Conservation (phyloP, 1,140 invertebrate genomes). For the Achatina immaculata region DNA sequence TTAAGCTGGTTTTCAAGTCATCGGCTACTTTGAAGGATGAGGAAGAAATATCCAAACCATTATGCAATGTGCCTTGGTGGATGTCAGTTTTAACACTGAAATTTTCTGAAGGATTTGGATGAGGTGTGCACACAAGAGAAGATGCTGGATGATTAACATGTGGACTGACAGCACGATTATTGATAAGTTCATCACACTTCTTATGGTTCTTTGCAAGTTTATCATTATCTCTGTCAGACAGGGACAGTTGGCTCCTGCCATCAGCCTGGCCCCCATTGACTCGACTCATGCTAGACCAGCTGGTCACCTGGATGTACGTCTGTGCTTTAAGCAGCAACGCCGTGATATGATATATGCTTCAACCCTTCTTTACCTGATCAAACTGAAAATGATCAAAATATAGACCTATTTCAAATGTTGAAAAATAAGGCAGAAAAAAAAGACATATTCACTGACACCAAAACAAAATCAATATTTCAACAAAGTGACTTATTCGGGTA, state of each 20-base stretch:
- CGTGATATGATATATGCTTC: slow-evolving; percentile 56
- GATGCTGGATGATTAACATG: not conserved
- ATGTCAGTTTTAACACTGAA: not conserved
- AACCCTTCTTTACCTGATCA: slow-evolving; percentile 52
- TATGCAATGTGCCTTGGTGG: not conserved
- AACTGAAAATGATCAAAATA: not conserved
- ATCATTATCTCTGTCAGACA: not conserved
- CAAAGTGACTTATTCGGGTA: no score
- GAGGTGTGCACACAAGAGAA: not conserved
- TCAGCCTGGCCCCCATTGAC: no score
- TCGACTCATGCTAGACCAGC: slow-evolving; percentile 43
- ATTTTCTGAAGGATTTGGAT: not conserved
- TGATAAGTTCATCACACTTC: not conserved
- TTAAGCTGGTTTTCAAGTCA: not conserved
- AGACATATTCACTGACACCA: not conserved
- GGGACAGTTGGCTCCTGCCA: not conserved
- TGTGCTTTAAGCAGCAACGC: slow-evolving; percentile 52
- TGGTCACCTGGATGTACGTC: slow-evolving; percentile 55
- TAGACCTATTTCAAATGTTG: not conserved
- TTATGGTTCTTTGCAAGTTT: not conserved
- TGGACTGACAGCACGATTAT: not conserved
- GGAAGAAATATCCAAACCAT: not conserved
- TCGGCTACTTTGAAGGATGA: not conserved
- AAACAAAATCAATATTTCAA: no score
- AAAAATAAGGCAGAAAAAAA: no score